Percentiles rank a stretch among this genome's conserved stretches.
phyloP scores from a whole-genome alignment of 2,113 vertebrate genomes.

The Cheirogaleus medius region DNA sequence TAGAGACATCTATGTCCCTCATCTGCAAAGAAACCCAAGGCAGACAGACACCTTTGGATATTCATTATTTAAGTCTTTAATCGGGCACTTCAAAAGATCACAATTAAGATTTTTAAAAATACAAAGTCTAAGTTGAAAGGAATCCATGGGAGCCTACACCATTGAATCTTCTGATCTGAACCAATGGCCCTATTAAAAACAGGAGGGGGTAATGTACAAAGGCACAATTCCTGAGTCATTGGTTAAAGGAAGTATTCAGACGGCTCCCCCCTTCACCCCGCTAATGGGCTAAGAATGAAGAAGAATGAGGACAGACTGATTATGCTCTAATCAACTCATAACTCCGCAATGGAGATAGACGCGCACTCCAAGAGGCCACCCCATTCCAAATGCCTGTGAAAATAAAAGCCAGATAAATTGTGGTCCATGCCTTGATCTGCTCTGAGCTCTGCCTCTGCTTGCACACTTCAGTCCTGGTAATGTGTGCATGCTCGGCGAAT shows the following conservation, averaged over 20 bases:
- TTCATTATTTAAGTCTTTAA: slow-evolving; percentile 60
- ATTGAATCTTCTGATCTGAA: slow-evolving; percentile 10
- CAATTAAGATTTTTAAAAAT: slow-evolving; percentile 28
- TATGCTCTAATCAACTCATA: background rate
- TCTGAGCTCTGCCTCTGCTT: background rate
- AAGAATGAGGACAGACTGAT: background rate
- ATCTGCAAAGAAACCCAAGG: background rate
- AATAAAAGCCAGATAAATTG: background rate
- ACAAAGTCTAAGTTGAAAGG: slow-evolving; percentile 41
- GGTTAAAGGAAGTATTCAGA: background rate
- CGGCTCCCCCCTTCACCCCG: background rate
- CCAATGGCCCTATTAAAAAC: slow-evolving; percentile 36
- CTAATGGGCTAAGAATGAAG: background rate
- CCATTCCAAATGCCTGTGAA: background rate
- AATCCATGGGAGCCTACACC: background rate
- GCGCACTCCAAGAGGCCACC: background rate
- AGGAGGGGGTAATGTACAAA: slow-evolving; percentile 29
- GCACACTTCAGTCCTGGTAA: background rate
- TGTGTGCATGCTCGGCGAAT: accelerated
- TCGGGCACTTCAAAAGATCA: slow-evolving; percentile 45
- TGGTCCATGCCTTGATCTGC: accelerated
- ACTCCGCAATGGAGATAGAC: background rate
- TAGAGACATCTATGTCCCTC: background rate
- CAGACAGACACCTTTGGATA: background rate
- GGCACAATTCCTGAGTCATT: background rate